These are phyloP conservation scores for Furcula furcula DNA, from an alignment of 2,888 invertebrate genomes.

Conservation along the genomic window DNA sequence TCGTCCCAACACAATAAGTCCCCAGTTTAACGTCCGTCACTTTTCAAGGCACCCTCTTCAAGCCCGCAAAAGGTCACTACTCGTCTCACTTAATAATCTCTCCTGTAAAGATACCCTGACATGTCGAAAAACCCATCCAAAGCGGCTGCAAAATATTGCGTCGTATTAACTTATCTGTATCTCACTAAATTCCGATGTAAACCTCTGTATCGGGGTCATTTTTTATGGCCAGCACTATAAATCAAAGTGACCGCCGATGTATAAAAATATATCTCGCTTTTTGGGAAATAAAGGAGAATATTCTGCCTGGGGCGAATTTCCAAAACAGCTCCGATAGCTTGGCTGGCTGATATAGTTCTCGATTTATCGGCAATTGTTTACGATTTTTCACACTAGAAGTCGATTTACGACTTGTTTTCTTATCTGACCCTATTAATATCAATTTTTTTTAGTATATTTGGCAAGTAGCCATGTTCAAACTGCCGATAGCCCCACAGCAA, in stretches of 20 bases:
- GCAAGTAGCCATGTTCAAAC: no score
- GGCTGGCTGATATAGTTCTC: no score
- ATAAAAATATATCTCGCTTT: conserved; percentile 45
- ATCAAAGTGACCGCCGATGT: conserved; percentile 48
- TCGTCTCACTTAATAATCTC: background rate
- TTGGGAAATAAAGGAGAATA: conserved; percentile 42
- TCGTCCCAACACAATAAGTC: no score
- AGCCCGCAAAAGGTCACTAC: background rate
- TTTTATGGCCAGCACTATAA: conserved; percentile 41
- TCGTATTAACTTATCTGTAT: background rate
- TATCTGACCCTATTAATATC: no score
- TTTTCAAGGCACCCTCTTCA: background rate
- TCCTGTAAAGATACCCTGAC: background rate
- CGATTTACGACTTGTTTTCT: no score
- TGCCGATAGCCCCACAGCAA: no score
- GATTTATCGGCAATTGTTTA: no score
- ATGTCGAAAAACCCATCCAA: conserved; percentile 1
- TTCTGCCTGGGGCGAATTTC: conserved; percentile 42
- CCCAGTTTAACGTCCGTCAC: background rate
- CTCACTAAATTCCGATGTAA: conserved; percentile 3
- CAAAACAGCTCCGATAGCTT: no score
- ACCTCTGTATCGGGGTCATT: conserved; percentile 25
- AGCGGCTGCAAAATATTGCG: conserved; percentile 1
- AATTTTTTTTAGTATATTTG: no score
- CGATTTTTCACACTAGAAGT: no score